Evolutionary conservation across 2,888 invertebrate species (phyloP).

Genomic region (Stenodema calcarata): DNA sequence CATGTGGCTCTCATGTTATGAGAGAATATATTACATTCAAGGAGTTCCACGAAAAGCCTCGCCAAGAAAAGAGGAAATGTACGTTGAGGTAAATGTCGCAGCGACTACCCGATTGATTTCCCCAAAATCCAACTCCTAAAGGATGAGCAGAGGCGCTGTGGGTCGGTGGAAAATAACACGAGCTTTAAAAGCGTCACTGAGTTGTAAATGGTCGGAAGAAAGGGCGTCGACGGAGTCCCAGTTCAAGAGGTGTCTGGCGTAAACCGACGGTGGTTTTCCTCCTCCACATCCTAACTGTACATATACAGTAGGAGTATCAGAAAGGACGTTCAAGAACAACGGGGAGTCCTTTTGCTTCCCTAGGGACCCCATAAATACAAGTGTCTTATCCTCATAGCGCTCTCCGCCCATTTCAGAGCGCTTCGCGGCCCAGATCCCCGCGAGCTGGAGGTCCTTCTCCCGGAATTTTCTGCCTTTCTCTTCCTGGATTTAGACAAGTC

Average conservation of each 20-base stretch:
- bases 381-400: conserved; percentile 22
- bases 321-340: conserved; percentile 2
- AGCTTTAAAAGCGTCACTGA: background rate
- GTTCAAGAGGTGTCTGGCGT: background rate
- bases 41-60: too few relatives aligned
- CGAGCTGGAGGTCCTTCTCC: background rate
- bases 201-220: background rate
- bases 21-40: too few relatives aligned
- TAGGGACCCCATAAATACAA: conserved; percentile 19
- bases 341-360: background rate
- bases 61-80: too few relatives aligned
- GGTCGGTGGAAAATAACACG: background rate
- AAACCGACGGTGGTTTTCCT: background rate
- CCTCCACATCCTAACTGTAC: background rate
- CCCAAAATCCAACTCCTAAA: background rate
- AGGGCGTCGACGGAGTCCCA: background rate
- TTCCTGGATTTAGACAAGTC: background rate
- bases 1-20: too few relatives aligned
- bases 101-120: background rate
- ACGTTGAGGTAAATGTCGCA: background rate
- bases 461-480: background rate
- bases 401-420: background rate
- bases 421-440: background rate
- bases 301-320: background rate
- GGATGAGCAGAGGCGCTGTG: background rate